phyloP scores from a whole-genome alignment of 2,113 vertebrate species.

The Pluvianellus socialis region DNA sequence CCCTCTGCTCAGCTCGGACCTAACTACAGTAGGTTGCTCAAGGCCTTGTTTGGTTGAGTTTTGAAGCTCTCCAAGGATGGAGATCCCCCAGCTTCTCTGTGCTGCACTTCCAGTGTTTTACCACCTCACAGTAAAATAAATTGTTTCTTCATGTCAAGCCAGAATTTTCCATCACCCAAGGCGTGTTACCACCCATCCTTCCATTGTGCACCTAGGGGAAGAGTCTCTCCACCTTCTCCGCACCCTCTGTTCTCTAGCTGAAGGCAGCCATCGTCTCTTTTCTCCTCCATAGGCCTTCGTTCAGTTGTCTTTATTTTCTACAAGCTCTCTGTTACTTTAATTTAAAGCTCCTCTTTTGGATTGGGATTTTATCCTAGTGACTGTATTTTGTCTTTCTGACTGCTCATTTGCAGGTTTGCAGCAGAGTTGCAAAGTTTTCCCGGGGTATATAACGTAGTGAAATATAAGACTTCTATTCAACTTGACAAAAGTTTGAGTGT shows the following conservation, averaged over 20 bases:
- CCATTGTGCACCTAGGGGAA: fast-evolving
- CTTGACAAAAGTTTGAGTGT: neutral
- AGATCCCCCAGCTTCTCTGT: neutral
- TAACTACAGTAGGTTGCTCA: neutral
- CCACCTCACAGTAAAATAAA: neutral
- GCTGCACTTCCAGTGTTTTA: neutral
- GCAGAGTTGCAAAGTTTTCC: neutral
- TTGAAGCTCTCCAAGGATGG: neutral
- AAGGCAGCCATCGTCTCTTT: neutral
- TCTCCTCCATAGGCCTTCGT: neutral
- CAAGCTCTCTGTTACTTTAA: neutral
- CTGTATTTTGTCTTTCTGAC: neutral
- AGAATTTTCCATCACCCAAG: neutral
- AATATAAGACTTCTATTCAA: neutral
- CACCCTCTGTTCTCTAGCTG: neutral
- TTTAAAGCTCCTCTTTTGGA: neutral
- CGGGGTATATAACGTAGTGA: neutral
- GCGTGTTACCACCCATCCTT: neutral
- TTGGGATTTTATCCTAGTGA: neutral
- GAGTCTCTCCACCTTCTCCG: neutral
- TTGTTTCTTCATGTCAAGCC: neutral
- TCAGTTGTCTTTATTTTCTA: neutral
- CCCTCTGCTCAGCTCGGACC: neutral
- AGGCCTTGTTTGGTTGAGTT: neutral
- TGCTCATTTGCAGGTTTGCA: neutral